These are phyloP conservation scores for Xanthostigma xanthostigma DNA, from an alignment of 2,888 invertebrate species.

Conservation along the genomic window DNA sequence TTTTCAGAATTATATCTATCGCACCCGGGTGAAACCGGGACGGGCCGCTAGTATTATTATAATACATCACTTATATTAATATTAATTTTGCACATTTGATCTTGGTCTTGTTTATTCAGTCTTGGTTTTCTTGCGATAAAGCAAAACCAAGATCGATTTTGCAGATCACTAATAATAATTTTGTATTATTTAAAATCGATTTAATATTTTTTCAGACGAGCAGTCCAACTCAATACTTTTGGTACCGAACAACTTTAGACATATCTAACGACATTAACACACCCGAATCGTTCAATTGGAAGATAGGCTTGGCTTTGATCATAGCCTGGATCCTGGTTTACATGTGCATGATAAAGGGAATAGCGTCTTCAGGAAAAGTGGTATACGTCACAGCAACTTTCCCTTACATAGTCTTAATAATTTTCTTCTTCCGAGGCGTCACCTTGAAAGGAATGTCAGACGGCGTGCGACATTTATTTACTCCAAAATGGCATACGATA, in stretches of 20 bases:
- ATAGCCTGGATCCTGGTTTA: constrained; percentile 91
- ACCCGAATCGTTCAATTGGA: constrained; percentile 80
- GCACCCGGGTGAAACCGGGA: too few species aligned
- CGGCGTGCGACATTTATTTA: constrained; percentile 77
- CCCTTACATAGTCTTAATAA: constrained; percentile 87
- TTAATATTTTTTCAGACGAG: constrained; percentile 42
- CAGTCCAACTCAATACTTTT: constrained; percentile 87
- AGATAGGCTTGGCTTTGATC: constrained; percentile 72
- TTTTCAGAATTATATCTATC: too few species aligned
- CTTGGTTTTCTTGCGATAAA: too few species aligned
- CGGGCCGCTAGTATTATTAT: too few species aligned
- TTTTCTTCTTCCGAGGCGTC: constrained; percentile 90
- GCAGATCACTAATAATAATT: background rate
- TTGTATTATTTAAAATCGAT: background rate
- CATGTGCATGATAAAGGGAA: constrained; percentile 94
- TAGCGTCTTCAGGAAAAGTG: constrained; percentile 92
- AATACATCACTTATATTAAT: too few species aligned
- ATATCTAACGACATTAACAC: constrained; percentile 78
- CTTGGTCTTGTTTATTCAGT: too few species aligned
- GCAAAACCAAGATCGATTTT: too few species aligned
- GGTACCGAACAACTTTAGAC: constrained; percentile 86
- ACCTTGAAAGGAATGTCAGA: constrained; percentile 78
- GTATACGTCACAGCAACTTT: constrained; percentile 95
- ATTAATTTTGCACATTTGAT: too few species aligned
- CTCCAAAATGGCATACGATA: constrained; percentile 83